Evolutionary conservation across 2,797 vertebrate genomes (phyloP).

Genomic region (Phyllotis vaccarum): DNA sequence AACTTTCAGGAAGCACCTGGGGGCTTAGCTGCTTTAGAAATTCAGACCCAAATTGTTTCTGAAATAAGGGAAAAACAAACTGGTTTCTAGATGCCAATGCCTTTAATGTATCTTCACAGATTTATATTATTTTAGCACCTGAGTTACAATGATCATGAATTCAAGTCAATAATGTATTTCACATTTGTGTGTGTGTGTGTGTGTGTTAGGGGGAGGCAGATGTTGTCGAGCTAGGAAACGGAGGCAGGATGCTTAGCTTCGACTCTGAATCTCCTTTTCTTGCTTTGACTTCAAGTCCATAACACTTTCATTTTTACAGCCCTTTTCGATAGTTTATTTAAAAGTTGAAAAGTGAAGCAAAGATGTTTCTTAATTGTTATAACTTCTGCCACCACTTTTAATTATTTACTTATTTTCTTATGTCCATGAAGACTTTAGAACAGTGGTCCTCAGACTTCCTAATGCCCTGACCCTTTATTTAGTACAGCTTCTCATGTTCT

Average conservation of each 20-base stretch:
- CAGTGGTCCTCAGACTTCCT: neutral
- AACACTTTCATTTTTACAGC: slow-evolving; percentile 80
- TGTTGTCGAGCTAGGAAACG: neutral
- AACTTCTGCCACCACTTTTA: slow-evolving; percentile 32
- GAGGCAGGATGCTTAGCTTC: slow-evolving; percentile 10
- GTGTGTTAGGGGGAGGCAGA: neutral
- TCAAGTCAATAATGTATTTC: slow-evolving; percentile 35
- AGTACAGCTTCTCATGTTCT: neutral
- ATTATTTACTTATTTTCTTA: slow-evolving; percentile 17
- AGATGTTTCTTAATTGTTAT: slow-evolving; percentile 61
- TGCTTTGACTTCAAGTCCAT: slow-evolving; percentile 44
- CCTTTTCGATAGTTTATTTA: slow-evolving; percentile 67
- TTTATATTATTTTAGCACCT: slow-evolving; percentile 31
- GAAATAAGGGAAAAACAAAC: slow-evolving; percentile 68
- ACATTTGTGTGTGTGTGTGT: neutral
- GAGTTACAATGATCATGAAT: slow-evolving; percentile 41
- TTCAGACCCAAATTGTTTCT: slow-evolving; percentile 74
- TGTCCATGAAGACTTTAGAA: slow-evolving; percentile 33
- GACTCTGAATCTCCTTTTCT: slow-evolving; percentile 9
- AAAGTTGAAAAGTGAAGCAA: slow-evolving; percentile 79
- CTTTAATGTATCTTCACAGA: slow-evolving; percentile 33
- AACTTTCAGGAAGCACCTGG: slow-evolving; percentile 79
- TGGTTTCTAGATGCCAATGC: slow-evolving; percentile 34
- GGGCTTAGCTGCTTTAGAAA: slow-evolving; percentile 69
- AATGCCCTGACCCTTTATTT: neutral